Percentiles rank a stretch among this genome's conserved stretches.
Evolutionary conservation across 2,113 vertebrate genomes (phyloP).

Genomic region (Rhadina sibilatrix): DNA sequence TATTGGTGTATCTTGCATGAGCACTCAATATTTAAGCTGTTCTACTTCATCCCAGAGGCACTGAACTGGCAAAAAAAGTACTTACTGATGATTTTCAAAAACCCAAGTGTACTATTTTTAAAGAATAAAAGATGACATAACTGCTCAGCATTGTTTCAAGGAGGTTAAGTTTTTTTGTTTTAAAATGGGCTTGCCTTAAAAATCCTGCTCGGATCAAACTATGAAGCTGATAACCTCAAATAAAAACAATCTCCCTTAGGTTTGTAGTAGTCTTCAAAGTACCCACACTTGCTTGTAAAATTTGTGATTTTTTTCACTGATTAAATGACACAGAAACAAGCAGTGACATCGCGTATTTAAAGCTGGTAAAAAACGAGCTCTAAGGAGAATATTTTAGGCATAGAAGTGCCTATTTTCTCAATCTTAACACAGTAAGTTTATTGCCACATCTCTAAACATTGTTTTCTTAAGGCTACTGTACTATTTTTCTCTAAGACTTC

Average conservation of each 20-base stretch:
- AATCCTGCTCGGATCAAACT: neutral
- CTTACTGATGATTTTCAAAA: neutral
- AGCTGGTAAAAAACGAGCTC: neutral
- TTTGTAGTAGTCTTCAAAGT: neutral
- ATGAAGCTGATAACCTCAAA: neutral
- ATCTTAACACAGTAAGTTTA: neutral
- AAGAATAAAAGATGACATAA: slow-evolving; percentile 5
- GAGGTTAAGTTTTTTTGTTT: neutral
- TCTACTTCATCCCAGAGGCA: neutral
- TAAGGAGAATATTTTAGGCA: neutral
- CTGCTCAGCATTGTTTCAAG: neutral
- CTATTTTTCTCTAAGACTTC: neutral
- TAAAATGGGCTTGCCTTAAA: neutral
- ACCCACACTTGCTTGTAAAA: neutral
- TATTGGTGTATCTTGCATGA: slow-evolving; percentile 7
- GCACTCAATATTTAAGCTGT: neutral
- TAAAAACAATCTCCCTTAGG: neutral
- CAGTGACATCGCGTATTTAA: neutral
- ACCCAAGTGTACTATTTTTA: slow-evolving; percentile 22
- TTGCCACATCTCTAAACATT: neutral
- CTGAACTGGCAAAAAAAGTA: neutral
- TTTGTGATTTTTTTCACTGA: neutral
- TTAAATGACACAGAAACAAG: neutral
- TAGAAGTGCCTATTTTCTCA: neutral
- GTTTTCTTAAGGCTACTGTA: neutral